A percentile compares a stretch with the other conserved stretches of the same genome.
Conservation (phyloP, 2,113 vertebrate species). For the Capreolus pygargus region DNA sequence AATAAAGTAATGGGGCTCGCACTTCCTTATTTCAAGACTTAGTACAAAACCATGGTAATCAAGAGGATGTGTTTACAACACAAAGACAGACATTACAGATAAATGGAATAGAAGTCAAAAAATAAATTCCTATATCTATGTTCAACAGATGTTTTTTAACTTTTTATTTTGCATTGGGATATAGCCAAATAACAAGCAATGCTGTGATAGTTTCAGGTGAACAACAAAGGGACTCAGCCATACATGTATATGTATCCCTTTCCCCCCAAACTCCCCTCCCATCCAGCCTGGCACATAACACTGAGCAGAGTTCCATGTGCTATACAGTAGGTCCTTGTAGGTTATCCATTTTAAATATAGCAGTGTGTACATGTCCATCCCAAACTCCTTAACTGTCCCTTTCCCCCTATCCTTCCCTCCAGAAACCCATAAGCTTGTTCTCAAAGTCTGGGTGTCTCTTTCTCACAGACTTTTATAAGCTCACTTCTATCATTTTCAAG, state of each 20-base stretch:
- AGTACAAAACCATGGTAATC: neutral
- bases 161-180: neutral
- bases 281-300: neutral
- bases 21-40: neutral
- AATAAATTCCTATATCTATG: neutral
- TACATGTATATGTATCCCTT: neutral
- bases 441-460: neutral
- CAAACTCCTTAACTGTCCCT: neutral
- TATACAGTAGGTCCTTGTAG: neutral
- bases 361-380: neutral
- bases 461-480: neutral
- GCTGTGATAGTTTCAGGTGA: neutral
- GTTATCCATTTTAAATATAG: neutral
- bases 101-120: neutral
- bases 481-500: neutral
- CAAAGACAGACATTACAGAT: neutral
- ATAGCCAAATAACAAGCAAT: neutral
- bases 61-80: neutral
- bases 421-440: neutral
- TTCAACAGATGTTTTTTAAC: neutral
- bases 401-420: neutral
- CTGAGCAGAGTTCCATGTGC: neutral
- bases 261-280: neutral
- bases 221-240: neutral
- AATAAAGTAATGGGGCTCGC: neutral